Conservation (phyloP, 2,797 vertebrate genomes). For the Toxotes lorentzi region DNA sequence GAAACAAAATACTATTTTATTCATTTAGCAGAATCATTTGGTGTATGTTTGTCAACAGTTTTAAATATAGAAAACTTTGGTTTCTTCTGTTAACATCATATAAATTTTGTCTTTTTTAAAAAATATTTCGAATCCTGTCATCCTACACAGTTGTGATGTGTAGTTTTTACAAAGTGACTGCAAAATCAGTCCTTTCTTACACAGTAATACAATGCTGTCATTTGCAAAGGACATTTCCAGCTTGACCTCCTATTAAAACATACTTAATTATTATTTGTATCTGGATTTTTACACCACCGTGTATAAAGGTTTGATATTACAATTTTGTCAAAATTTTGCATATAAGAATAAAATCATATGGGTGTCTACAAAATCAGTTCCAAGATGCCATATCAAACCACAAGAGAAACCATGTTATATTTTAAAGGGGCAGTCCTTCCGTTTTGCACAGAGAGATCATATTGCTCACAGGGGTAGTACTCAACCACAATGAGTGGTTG, state of each 20-base stretch:
- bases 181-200: not conserved
- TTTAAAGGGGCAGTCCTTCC: not conserved
- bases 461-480: not conserved
- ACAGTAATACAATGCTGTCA: not conserved
- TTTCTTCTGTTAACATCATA: not conserved
- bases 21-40: not conserved
- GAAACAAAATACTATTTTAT: not conserved
- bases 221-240: not conserved
- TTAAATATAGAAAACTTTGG: not conserved
- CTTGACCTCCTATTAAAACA: not conserved
- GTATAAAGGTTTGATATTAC: not conserved
- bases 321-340: not conserved
- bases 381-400: too few relatives aligned
- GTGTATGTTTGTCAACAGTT: not conserved
- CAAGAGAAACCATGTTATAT: not conserved
- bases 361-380: too few relatives aligned
- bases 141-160: not conserved
- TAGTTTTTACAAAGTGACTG: not conserved
- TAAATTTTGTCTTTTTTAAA: not conserved
- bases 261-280: too few relatives aligned
- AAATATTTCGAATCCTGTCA: not conserved
- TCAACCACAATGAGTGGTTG: too few relatives aligned
- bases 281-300: not conserved
- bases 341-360: too few relatives aligned
- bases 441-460: not conserved